These are phyloP conservation scores for Vidua macroura DNA, from an alignment of 2,113 vertebrate genomes.

Conservation along the genomic window DNA sequence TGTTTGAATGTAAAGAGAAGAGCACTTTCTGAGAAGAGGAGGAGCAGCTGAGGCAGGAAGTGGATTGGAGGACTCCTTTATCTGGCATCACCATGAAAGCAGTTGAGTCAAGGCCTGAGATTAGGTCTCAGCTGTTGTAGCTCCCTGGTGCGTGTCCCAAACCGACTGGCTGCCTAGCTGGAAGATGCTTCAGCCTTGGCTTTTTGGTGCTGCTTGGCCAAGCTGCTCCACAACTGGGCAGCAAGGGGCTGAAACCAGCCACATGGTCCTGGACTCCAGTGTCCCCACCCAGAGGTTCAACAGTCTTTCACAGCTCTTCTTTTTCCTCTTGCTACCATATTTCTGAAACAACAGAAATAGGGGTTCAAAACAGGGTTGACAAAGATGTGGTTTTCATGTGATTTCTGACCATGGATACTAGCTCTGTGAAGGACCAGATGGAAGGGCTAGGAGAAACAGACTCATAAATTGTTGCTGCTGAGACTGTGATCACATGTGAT, in stretches of 20 bases:
- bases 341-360: neutral
- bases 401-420: neutral
- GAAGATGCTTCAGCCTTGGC: neutral
- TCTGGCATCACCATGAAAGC: neutral
- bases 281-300: neutral
- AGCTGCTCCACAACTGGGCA: neutral
- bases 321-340: neutral
- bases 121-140: neutral
- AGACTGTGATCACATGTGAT: neutral
- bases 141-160: neutral
- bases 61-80: neutral
- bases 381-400: neutral
- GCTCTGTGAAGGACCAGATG: neutral
- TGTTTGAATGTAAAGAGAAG: neutral
- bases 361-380: neutral
- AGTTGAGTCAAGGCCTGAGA: neutral
- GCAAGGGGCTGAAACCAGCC: neutral
- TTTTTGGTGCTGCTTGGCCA: neutral
- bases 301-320: neutral
- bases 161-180: rapidly evolving
- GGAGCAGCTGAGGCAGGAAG: neutral
- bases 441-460: neutral
- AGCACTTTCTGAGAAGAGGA: neutral
- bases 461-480: neutral
- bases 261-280: rapidly evolving